Percentiles rank a stretch among this genome's conserved stretches.
Conservation (phyloP, 92 coral and sea anemone genomes). For the Porites rus region DNA sequence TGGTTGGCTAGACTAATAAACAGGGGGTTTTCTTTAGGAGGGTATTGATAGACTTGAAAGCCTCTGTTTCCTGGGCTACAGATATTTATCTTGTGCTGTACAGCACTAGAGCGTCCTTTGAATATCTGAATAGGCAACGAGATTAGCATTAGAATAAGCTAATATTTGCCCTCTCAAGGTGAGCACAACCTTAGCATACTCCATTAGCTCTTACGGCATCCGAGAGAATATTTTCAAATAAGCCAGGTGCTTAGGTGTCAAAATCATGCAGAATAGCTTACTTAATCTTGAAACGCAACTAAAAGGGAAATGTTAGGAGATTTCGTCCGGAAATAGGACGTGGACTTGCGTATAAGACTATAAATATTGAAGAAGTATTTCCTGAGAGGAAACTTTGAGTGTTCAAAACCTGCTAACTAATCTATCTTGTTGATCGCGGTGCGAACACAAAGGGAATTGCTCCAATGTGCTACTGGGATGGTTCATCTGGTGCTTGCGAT, state of each 20-base stretch:
- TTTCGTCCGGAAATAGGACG: slow-evolving; percentile 71
- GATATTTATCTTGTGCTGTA: slow-evolving; percentile 54
- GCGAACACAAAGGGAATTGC: slow-evolving; percentile 23
- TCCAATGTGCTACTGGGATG: slow-evolving; percentile 21
- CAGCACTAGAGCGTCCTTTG: slow-evolving; percentile 55
- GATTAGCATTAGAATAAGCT: slow-evolving; percentile 83
- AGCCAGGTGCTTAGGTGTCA: slow-evolving; percentile 66
- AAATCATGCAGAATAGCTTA: slow-evolving; percentile 46
- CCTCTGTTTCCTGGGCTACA: slow-evolving; percentile 65
- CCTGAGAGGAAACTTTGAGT: slow-evolving; percentile 70
- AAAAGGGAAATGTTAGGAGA: slow-evolving; percentile 37
- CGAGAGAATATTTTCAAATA: slow-evolving; percentile 54
- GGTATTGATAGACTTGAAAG: slow-evolving; percentile 51
- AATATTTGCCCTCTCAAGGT: slow-evolving; percentile 78
- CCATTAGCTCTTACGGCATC: slow-evolving; percentile 48
- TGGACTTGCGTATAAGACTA: slow-evolving; percentile 67
- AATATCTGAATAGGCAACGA: slow-evolving; percentile 54
- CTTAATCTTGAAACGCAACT: slow-evolving; percentile 63
- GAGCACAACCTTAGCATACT: slow-evolving; percentile 63
- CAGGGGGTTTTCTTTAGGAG: slow-evolving; percentile 39
- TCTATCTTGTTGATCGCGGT: slow-evolving; percentile 54
- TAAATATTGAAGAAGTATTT: slow-evolving; percentile 74
- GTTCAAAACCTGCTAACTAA: slow-evolving; percentile 37
- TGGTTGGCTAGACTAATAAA: slow-evolving; percentile 68
- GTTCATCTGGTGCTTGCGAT: slow-evolving; percentile 48